A percentile compares a stretch with the other conserved stretches of the same genome.
Evolutionary conservation across 2,113 vertebrate species (phyloP).

Genomic region (Heterochromis multidens): DNA sequence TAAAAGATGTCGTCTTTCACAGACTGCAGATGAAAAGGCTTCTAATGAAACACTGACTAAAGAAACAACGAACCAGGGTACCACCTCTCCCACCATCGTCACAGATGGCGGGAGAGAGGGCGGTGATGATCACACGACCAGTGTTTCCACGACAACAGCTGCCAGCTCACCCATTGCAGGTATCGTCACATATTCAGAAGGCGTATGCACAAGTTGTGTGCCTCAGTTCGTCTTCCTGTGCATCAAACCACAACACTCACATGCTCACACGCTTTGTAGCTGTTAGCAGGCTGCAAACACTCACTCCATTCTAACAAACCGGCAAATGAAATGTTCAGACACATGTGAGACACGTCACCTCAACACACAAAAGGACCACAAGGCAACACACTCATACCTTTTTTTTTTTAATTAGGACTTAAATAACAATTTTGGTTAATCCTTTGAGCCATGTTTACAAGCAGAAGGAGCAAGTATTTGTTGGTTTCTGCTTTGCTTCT

Average conservation of each 20-base stretch:
- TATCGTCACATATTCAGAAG: not conserved
- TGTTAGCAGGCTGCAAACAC: not conserved
- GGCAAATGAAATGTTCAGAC: not conserved
- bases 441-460: not conserved
- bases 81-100: not conserved
- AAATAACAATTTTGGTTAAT: not conserved
- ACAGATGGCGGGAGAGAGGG: not conserved
- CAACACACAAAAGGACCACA: not conserved
- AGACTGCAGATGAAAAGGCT: not conserved
- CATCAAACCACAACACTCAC: conserved; percentile 19
- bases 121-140: not conserved
- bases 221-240: conserved; percentile 35
- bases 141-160: accelerated
- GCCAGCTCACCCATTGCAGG: accelerated
- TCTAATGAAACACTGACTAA: not conserved
- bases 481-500: not conserved
- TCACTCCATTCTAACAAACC: not conserved
- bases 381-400: not conserved
- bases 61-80: not conserved
- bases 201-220: not conserved
- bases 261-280: not conserved
- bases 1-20: not conserved
- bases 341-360: not conserved
- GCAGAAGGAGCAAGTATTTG: not conserved
- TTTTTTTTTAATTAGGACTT: not conserved